Evolutionary conservation across 1,140 invertebrate species (phyloP).

Genomic region (Tetranychus cinnabarinus): DNA sequence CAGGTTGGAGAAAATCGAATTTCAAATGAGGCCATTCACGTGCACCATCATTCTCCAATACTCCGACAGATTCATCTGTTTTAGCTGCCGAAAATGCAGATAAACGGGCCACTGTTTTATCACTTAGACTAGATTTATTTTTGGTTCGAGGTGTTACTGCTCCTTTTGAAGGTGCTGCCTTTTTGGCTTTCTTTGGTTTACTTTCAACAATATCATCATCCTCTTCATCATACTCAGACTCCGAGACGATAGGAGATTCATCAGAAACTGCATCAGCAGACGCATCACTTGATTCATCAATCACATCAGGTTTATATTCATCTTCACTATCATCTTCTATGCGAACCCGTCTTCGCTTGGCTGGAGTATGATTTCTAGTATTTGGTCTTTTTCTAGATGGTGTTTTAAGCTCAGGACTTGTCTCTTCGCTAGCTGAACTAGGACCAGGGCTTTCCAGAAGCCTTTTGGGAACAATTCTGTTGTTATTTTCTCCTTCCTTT

Average conservation of each 20-base stretch:
- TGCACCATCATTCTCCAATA: neutral
- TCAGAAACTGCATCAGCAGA: no score
- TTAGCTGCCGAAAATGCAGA: neutral
- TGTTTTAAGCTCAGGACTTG: no score
- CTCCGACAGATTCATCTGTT: neutral
- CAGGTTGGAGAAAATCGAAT: conserved; percentile 53
- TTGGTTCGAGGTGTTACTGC: neutral
- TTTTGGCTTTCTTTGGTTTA: neutral
- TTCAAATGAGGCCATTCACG: conserved; percentile 31
- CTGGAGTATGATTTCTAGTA: no score
- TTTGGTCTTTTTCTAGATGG: no score
- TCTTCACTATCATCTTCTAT: neutral
- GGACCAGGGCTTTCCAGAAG: no score
- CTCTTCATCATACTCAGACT: neutral
- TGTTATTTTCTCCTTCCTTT: no score
- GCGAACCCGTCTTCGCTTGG: neutral
- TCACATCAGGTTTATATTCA: neutral
- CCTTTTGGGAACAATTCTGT: no score
- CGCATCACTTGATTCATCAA: neutral
- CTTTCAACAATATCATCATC: neutral
- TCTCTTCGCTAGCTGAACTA: no score
- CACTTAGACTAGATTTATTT: neutral
- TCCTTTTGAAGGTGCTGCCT: neutral
- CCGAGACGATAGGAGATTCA: neutral
- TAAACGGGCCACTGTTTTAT: neutral